These are phyloP conservation scores for Coptodon rendalli DNA, from an alignment of 2,113 vertebrate species.

Conservation along the genomic window DNA sequence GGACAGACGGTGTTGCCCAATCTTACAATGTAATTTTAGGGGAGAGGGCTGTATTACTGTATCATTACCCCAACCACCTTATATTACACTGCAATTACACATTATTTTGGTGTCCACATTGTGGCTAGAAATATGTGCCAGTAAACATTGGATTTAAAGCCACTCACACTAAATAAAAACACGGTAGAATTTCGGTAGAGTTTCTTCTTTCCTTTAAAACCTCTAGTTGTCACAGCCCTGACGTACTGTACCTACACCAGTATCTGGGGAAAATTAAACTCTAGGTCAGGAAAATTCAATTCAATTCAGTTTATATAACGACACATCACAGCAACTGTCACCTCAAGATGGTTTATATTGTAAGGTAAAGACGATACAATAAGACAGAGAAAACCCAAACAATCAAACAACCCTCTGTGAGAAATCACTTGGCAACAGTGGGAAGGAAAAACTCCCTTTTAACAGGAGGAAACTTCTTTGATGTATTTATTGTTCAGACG, in stretches of 20 bases:
- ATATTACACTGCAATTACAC: not conserved
- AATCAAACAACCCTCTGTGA: not conserved
- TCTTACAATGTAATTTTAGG: not conserved
- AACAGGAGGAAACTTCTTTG: not conserved
- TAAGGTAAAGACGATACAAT: not conserved
- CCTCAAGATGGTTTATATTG: not conserved
- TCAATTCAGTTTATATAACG: not conserved
- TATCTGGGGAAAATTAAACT: not conserved
- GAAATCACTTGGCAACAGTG: not conserved
- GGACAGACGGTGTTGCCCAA: not conserved
- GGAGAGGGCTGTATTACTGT: not conserved
- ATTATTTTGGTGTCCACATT: not conserved
- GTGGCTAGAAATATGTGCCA: not conserved
- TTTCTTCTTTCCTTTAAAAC: not conserved
- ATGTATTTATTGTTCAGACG: not conserved
- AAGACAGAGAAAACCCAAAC: not conserved
- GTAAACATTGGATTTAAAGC: not conserved
- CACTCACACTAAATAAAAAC: not conserved
- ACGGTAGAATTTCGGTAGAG: rapidly evolving
- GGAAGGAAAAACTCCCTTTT: not conserved
- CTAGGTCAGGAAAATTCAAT: not conserved
- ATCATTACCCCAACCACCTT: not conserved
- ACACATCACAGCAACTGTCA: not conserved
- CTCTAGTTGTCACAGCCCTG: not conserved
- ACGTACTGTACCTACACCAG: not conserved